Conservation (phyloP, 2,113 vertebrate species). For the Microcebus jonahi region DNA sequence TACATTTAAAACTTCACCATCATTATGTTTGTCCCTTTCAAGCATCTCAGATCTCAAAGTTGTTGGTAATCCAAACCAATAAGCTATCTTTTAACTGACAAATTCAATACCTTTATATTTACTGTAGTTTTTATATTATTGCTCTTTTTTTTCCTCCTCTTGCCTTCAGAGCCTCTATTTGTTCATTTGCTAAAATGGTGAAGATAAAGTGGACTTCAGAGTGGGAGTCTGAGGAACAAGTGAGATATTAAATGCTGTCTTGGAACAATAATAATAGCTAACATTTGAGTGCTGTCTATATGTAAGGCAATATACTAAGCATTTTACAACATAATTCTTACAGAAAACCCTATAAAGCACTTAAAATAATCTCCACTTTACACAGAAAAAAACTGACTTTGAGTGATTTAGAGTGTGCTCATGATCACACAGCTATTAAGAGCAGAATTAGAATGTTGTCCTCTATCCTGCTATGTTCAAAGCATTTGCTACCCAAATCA, state of each 20-base stretch:
- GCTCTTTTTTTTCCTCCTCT: neutral
- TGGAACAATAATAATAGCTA: neutral
- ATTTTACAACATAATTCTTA: neutral
- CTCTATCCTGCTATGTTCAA: neutral
- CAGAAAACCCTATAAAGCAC: neutral
- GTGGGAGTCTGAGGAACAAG: neutral
- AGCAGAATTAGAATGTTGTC: neutral
- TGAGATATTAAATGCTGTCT: neutral
- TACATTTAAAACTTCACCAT: neutral
- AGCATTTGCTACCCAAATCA: neutral
- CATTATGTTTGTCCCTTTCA: neutral
- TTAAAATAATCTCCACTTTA: neutral
- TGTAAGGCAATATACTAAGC: neutral
- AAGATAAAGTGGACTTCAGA: neutral
- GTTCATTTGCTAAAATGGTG: neutral
- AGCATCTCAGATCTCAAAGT: neutral
- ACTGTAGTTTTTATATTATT: neutral
- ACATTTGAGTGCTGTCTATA: neutral
- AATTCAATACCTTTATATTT: neutral
- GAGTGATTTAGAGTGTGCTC: neutral
- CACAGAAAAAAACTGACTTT: neutral
- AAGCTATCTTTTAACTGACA: neutral
- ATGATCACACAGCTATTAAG: neutral
- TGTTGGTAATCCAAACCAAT: neutral
- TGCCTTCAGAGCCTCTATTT: neutral